A percentile compares a stretch with the other conserved stretches of the same genome.
Evolutionary conservation across 35 echinoderm and acorn worm species (phyloP).

Genomic region (Amphiura filiformis): DNA sequence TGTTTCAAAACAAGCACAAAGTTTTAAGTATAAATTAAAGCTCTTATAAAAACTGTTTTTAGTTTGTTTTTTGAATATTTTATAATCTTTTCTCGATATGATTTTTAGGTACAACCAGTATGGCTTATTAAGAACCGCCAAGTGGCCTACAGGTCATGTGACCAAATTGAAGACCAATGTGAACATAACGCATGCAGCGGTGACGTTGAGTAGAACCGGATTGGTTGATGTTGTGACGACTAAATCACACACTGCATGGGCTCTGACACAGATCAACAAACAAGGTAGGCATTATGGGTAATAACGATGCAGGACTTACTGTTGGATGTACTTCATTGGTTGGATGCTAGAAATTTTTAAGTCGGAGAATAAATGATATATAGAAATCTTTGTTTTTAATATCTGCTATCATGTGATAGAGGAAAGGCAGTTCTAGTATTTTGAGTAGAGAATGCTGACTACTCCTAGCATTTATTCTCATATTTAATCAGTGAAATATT

Average conservation of each 20-base stretch:
- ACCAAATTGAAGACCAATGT: constrained; percentile 49
- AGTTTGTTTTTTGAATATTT: no score
- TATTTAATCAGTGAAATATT: no score
- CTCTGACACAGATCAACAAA: constrained; percentile 37
- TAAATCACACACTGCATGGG: constrained; percentile 12
- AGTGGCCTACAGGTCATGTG: constrained; percentile 64
- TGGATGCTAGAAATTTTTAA: background rate
- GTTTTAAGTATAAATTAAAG: no score
- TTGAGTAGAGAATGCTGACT: no score
- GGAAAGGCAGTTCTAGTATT: no score
- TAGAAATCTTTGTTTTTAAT: no score
- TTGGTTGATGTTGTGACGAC: constrained; percentile 37
- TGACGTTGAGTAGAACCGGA: constrained; percentile 17
- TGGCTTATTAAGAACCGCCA: constrained; percentile 43
- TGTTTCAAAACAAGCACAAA: no score
- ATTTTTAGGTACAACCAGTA: constrained; percentile 56
- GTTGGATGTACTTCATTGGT: background rate
- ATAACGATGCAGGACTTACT: no score
- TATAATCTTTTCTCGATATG: constrained; percentile 1
- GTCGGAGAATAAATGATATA: background rate
- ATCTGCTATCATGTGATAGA: no score
- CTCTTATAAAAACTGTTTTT: no score
- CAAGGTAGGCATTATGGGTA: constrained; percentile 64
- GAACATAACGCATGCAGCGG: constrained; percentile 47
- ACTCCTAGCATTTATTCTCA: no score